Base-by-base conservation (phyloP, 2,113 vertebrate species). In the Plectropomus leopardus region DNA sequence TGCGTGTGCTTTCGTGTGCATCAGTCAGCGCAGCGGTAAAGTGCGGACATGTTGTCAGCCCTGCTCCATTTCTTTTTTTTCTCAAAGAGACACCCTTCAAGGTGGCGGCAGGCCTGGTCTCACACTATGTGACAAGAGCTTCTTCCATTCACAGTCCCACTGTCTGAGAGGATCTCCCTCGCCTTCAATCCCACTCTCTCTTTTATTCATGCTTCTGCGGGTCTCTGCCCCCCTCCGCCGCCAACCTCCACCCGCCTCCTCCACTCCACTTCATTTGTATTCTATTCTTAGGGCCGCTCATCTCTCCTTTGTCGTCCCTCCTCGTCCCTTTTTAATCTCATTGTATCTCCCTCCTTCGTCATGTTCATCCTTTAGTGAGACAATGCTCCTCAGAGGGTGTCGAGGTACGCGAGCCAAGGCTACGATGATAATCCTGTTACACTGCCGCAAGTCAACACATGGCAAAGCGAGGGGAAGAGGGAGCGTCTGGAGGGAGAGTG, bases 191-290 rank as follows among this genome's bases (percentile, higher is more conserved):
- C 82, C 80, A 53, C 84, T 78, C 84, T 51, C 83, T 90, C 86
- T 87, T 90, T 92, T 92, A 93, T 91, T 90, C 86, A 91, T 90
- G 89, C 84, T 75, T 50, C 85, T 81, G 78, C 44, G 19, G 71
- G 74, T 85, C 84, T 76, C 59, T 67, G 47, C 7, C 6, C 14
- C 76, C 50, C 19, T 6, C 44, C 5, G 14, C 44, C 44, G 15
- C 44, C 55, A 8, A 3, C 75, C 74, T 57, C 68, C 3, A 6
- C 60, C 47, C 21, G 19, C 69, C 66, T 65, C 72, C 82, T 83
- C 82, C 61, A 30, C 80, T 83, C 82, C 80, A 76, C 72, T 85
- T 86, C 79, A 82, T 89, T 80, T 90, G 78, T 72, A 66, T 88
- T 90, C 89, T 92, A 88, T 89, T 92, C 85, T 91, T 89, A 85